Evolutionary conservation across 2,888 invertebrate genomes (phyloP), one percentile per base, ranked within the genome.

Genomic region (Oligia fasciuncula): DNA sequence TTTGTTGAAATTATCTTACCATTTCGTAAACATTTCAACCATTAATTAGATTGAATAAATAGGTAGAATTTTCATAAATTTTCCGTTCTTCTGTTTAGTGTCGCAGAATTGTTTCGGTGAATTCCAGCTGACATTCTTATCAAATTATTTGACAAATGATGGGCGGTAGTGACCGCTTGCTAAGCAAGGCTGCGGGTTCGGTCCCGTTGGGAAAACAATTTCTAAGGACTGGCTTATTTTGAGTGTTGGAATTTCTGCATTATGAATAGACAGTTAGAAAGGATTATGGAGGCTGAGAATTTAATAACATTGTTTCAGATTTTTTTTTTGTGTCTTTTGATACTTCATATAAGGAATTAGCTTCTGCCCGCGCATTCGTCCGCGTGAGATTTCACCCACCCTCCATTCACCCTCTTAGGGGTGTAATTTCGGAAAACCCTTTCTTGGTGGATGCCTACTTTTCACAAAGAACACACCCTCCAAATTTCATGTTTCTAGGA

Each of bases 1-100:
- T 91, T 89, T 85, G 83, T 88, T 81, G 71, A 85, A 86, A 85
- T 83, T 85, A 86, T 82, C 87, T 82, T 69, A 75, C 68, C 54
- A 80, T 87, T 88, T 84, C 78, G 85, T 82, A 85, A 87, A 81
- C 70, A 80, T 78, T 85, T 81, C 60, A 79, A 46, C 62, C 54
- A 72, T 60, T 66, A 71, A 77, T 80, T 76, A 78, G 67, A 19
- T 62, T 46, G 6, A 60, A 77, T 77, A 73, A 71, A 77, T 83
- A 40, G 40, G 40, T 40, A 51, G 0, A 66, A 83, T 68, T 83
- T 83, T 65, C 67, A 60, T 68, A 51, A 35, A 46, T 71, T 81
- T 60, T 65, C 23, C 29, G 6, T 46, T 29, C 23, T 62, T 46
- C 9, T 78, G 43, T 57, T 4, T 2, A 49, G 46, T 84, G 65